Evolutionary conservation across 1,140 invertebrate genomes (phyloP).

Genomic region (Rhagoletis pomonella): DNA sequence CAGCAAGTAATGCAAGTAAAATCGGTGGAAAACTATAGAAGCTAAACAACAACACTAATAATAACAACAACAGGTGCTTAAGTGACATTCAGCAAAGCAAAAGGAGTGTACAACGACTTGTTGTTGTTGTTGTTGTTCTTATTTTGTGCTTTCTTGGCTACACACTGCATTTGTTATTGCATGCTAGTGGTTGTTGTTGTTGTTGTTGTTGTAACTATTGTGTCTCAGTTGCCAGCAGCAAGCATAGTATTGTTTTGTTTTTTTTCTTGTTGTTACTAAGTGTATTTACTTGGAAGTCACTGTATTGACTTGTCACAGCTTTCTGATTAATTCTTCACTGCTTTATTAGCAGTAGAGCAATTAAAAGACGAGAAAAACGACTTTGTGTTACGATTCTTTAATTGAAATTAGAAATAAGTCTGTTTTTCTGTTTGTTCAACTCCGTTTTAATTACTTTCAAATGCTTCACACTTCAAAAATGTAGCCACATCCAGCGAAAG

Average conservation of each 20-base stretch:
- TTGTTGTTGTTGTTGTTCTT: too few species aligned
- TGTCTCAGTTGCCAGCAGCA: conserved; percentile 25
- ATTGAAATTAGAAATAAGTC: too few species aligned
- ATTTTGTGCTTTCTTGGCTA: neutral
- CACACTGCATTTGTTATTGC: neutral
- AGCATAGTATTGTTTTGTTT: neutral
- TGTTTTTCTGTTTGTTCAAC: too few species aligned
- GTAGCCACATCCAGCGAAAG: neutral
- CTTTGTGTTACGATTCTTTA: neutral
- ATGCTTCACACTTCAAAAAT: neutral
- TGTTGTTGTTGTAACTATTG: neutral
- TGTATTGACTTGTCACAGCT: conserved; percentile 10
- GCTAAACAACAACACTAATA: neutral
- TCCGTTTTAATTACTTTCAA: neutral
- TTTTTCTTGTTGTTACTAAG: neutral
- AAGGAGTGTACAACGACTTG: too few species aligned
- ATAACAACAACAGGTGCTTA: neutral
- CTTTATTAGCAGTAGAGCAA: neutral
- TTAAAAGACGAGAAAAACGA: neutral
- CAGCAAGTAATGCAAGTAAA: neutral
- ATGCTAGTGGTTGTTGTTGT: neutral
- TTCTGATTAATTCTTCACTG: neutral
- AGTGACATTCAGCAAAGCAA: neutral
- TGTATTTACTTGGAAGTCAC: neutral
- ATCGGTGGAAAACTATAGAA: neutral